Evolutionary conservation across 35 echinoderm and acorn worm species (phyloP).

Genomic region (Heliocidaris tuberculata): DNA sequence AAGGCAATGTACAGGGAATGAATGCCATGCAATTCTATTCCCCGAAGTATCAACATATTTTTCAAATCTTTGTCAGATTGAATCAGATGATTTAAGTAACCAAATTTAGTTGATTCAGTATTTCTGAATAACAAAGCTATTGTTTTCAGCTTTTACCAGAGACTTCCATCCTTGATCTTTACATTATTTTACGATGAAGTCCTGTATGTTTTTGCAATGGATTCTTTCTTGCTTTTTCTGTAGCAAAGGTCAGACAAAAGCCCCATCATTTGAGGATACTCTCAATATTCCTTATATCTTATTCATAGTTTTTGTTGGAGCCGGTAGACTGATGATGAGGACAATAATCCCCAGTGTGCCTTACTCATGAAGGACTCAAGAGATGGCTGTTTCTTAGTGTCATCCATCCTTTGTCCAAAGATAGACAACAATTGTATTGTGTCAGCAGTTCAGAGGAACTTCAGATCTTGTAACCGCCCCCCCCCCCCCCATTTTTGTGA

Average conservation of each 20-base stretch:
- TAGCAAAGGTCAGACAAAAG: too few species aligned
- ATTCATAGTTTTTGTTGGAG: not conserved
- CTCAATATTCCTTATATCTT: not conserved
- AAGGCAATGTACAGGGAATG: too few species aligned
- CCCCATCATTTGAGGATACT: not conserved
- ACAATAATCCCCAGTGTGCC: not conserved
- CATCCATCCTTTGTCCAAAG: not conserved
- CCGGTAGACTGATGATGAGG: not conserved
- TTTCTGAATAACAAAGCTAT: too few species aligned
- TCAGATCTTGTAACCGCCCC: not conserved
- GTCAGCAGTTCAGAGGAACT: not conserved
- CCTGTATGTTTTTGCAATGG: too few species aligned
- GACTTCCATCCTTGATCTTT: too few species aligned
- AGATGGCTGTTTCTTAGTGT: not conserved
- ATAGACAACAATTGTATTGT: not conserved
- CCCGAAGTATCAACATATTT: too few species aligned
- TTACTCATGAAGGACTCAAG: not conserved
- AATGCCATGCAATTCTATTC: too few species aligned
- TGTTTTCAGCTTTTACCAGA: too few species aligned
- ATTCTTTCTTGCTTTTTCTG: too few species aligned
- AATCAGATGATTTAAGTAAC: not conserved
- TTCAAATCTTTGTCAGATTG: not conserved
- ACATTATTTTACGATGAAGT: too few species aligned
- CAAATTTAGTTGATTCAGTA: too few species aligned
- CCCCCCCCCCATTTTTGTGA: not conserved